Evolutionary conservation across 53 echinoderm and acorn worm genomes (phyloP).

Genomic region (Arbacia lixula): DNA sequence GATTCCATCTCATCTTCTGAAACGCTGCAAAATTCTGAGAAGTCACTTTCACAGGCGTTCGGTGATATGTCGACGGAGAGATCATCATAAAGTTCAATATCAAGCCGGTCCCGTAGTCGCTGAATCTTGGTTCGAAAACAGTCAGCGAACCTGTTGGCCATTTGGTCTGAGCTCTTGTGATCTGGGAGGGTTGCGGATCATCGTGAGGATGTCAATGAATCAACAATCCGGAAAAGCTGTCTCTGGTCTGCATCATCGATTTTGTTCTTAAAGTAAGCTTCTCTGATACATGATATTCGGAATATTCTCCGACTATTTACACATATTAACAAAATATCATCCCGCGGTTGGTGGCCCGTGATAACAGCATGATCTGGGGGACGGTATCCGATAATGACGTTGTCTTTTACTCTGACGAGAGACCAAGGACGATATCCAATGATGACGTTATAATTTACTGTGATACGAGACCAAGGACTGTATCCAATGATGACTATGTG

Average conservation of each 20-base stretch:
- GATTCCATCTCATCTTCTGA: background rate
- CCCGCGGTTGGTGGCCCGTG: too few species aligned
- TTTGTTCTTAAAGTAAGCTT: background rate
- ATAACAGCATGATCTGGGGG: too few species aligned
- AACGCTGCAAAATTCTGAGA: background rate
- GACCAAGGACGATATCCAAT: too few species aligned
- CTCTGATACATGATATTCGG: too few species aligned
- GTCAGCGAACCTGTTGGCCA: background rate
- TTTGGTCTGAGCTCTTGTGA: background rate
- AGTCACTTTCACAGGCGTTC: background rate
- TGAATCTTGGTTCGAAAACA: background rate
- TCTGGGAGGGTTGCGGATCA: background rate
- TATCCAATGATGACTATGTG: too few species aligned
- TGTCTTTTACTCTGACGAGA: too few species aligned
- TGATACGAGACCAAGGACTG: too few species aligned
- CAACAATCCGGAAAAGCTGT: background rate
- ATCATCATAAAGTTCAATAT: background rate
- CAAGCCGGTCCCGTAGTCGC: background rate
- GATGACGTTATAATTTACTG: too few species aligned
- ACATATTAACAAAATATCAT: too few species aligned
- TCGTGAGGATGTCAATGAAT: background rate
- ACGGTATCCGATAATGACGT: too few species aligned
- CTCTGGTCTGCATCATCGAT: background rate
- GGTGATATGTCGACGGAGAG: background rate
- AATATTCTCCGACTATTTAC: too few species aligned